phyloP scores from a whole-genome alignment of 2,888 invertebrate genomes.

The Tenthredo notha region DNA sequence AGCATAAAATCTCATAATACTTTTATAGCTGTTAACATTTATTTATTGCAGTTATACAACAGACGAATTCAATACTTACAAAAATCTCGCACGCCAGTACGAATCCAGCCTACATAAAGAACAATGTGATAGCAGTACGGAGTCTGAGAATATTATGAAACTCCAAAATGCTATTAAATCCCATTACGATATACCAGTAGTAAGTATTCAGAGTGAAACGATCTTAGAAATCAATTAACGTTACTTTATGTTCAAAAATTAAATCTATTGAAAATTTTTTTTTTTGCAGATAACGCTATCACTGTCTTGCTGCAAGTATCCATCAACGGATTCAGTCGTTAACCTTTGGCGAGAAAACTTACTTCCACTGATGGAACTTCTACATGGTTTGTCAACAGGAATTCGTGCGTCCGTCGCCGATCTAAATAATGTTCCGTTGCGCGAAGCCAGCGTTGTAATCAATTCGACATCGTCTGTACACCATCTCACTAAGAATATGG shows the following conservation, averaged over 20 bases:
- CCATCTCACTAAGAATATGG: slow-evolving; percentile 85
- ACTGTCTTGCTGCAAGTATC: slow-evolving; percentile 92
- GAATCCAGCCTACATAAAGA: slow-evolving; percentile 79
- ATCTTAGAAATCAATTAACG: background rate
- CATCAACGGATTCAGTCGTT: slow-evolving; percentile 78
- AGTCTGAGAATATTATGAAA: slow-evolving; percentile 65
- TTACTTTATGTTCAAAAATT: background rate
- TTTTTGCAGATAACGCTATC: slow-evolving; percentile 69
- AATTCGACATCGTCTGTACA: slow-evolving; percentile 81
- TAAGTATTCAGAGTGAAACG: slow-evolving; percentile 61
- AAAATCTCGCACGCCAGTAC: slow-evolving; percentile 67
- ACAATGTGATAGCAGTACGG: slow-evolving; percentile 63
- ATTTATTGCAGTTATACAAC: slow-evolving; percentile 79
- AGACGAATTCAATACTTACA: slow-evolving; percentile 77
- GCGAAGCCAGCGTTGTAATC: slow-evolving; percentile 87
- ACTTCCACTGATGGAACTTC: slow-evolving; percentile 70
- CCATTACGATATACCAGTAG: slow-evolving; percentile 83
- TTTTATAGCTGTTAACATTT: slow-evolving; percentile 32
- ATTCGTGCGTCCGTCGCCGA: slow-evolving; percentile 81
- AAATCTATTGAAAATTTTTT: background rate
- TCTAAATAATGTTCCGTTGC: slow-evolving; percentile 82
- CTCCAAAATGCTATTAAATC: slow-evolving; percentile 79
- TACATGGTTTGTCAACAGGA: slow-evolving; percentile 71
- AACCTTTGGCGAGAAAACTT: slow-evolving; percentile 75
- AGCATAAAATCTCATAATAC: background rate